A percentile compares a stretch with the other conserved stretches of the same genome.
These are phyloP conservation scores for Holocentrus rufus DNA, from an alignment of 2,797 vertebrate genomes.

Conservation along the genomic window DNA sequence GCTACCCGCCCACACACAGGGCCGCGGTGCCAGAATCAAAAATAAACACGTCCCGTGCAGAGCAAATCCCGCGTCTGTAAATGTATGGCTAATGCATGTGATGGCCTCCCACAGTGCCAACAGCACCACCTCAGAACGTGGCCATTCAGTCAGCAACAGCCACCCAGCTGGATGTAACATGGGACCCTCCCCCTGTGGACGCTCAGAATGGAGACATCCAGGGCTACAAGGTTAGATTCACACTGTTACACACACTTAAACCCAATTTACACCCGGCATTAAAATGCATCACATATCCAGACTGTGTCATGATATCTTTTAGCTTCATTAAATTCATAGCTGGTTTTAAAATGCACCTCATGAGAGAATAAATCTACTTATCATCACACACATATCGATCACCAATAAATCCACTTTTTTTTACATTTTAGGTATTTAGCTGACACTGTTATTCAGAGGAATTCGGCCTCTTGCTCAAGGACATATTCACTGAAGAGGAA, in stretches of 20 bases:
- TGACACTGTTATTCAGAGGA: slow-evolving; percentile 35
- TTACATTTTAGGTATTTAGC: slow-evolving; percentile 9
- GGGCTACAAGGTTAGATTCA: slow-evolving; percentile 90
- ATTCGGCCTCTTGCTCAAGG: slow-evolving; percentile 41
- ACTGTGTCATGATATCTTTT: slow-evolving; percentile 1
- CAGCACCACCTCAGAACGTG: slow-evolving; percentile 88
- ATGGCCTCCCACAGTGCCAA: slow-evolving; percentile 84
- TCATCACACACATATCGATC: slow-evolving; percentile 29
- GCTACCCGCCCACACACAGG: background rate
- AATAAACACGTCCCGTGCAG: background rate
- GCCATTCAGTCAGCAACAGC: slow-evolving; percentile 88
- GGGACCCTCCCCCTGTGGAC: slow-evolving; percentile 90
- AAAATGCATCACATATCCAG: too few species aligned
- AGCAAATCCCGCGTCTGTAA: background rate
- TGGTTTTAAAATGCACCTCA: slow-evolving; percentile 12
- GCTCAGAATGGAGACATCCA: slow-evolving; percentile 96
- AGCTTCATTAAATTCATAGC: slow-evolving; percentile 29
- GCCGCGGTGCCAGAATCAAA: background rate
- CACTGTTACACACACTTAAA: background rate
- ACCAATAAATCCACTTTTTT: slow-evolving; percentile 47
- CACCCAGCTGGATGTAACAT: slow-evolving; percentile 93
- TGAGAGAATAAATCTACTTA: slow-evolving; percentile 9
- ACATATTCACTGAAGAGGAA: slow-evolving; percentile 62
- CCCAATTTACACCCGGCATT: too few species aligned
- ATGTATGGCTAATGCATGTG: background rate